phyloP scores from a whole-genome alignment of 2,113 vertebrate species.

The Carettochelys insculpta region DNA sequence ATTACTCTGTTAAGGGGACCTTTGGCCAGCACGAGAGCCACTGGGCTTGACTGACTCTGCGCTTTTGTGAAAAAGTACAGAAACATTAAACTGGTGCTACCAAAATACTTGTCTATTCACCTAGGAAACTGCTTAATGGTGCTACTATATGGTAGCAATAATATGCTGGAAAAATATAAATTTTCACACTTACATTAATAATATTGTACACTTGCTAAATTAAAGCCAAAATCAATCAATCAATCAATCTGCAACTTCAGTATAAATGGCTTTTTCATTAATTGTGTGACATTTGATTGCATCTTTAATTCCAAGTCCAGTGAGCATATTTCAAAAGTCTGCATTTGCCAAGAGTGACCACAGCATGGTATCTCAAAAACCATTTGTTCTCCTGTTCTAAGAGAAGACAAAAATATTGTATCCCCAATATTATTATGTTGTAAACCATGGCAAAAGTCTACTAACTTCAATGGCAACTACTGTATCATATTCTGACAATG shows the following conservation, averaged over 20 bases:
- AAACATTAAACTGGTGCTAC: neutral
- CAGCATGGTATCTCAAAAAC: slow-evolving; percentile 6
- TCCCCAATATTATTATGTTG: neutral
- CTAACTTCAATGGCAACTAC: neutral
- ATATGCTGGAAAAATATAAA: neutral
- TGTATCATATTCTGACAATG: neutral
- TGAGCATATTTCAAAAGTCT: neutral
- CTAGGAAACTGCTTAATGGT: neutral
- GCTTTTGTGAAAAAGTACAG: neutral
- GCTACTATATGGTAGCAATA: neutral
- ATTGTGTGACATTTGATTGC: neutral
- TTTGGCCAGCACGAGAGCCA: neutral
- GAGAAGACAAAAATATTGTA: neutral
- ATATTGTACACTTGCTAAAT: slow-evolving; percentile 10
- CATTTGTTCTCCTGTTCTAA: neutral
- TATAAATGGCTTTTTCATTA: neutral
- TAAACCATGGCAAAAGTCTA: neutral
- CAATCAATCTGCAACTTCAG: neutral
- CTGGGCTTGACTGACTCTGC: neutral
- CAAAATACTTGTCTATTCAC: neutral
- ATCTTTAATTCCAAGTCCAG: slow-evolving; percentile 10
- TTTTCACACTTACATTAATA: slow-evolving; percentile 15
- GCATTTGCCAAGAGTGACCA: neutral
- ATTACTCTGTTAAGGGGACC: neutral
- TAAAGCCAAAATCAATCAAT: slow-evolving; percentile 14